phyloP scores from a whole-genome alignment of 2,888 invertebrate species.

The Syrista parreyssii region DNA sequence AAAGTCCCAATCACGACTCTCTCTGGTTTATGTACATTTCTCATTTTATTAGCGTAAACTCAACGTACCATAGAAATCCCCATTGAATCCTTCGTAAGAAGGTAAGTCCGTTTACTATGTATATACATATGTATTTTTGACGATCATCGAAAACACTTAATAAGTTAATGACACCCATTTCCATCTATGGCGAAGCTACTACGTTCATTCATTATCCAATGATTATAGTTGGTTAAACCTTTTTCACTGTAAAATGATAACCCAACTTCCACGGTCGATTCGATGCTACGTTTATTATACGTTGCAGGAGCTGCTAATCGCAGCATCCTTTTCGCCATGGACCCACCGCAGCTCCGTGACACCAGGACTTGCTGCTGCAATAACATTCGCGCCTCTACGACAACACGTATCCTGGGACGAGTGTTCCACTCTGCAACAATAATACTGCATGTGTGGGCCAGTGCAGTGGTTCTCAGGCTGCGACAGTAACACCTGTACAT shows the following conservation, averaged over 20 bases:
- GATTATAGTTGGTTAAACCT: not conserved
- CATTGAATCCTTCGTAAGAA: not conserved
- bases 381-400: constrained; percentile 54
- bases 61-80: not conserved
- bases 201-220: not conserved
- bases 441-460: constrained; percentile 59
- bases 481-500: not conserved
- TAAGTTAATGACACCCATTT: not conserved
- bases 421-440: constrained; percentile 58
- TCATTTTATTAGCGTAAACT: constrained; percentile 5
- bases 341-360: constrained; percentile 51
- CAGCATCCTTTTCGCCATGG: not conserved
- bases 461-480: constrained; percentile 24
- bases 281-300: not conserved
- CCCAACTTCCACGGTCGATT: not conserved
- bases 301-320: not conserved
- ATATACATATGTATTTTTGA: not conserved
- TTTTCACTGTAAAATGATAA: not conserved
- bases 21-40: constrained; percentile 3
- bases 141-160: not conserved
- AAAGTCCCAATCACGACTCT: not conserved
- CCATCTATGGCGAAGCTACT: not conserved
- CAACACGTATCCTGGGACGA: constrained; percentile 43
- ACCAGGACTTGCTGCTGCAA: constrained; percentile 54
- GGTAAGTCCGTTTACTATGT: not conserved